Percentiles rank a stretch among this genome's conserved stretches.
Conservation (phyloP, 2,113 vertebrate species). For the Crotalus horridus region DNA sequence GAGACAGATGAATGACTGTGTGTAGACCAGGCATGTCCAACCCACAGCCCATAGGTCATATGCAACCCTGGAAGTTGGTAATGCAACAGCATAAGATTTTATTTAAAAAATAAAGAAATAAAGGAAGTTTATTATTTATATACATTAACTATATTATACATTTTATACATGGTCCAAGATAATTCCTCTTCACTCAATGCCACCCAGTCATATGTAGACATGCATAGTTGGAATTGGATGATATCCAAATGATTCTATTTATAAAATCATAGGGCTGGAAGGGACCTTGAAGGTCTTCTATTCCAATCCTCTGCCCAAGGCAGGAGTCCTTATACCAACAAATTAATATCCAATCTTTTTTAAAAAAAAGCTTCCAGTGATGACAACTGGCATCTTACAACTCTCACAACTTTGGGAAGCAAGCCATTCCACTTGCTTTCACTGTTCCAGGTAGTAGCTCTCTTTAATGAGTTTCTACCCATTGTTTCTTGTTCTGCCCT, state of each 20-base stretch:
- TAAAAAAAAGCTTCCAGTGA: neutral
- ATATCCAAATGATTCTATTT: neutral
- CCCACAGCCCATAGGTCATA: neutral
- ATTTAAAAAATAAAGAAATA: neutral
- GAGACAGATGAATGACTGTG: neutral
- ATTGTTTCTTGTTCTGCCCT: neutral
- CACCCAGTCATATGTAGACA: neutral
- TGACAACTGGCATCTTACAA: neutral
- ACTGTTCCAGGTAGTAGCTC: neutral
- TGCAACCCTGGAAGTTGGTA: neutral
- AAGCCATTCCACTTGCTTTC: neutral
- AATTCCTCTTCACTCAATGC: neutral
- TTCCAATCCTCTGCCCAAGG: neutral
- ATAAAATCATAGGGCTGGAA: neutral
- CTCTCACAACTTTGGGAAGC: neutral
- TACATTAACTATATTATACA: neutral
- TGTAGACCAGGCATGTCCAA: neutral
- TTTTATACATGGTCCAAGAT: neutral
- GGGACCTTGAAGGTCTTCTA: neutral
- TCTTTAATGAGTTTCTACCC: neutral
- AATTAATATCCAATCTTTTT: neutral
- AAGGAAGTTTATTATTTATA: neutral
- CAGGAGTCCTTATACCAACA: neutral
- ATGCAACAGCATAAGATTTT: neutral
- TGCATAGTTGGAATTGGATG: neutral